Evolutionary conservation across 2,113 vertebrate genomes (phyloP).

Genomic region (Pelusios castaneus): DNA sequence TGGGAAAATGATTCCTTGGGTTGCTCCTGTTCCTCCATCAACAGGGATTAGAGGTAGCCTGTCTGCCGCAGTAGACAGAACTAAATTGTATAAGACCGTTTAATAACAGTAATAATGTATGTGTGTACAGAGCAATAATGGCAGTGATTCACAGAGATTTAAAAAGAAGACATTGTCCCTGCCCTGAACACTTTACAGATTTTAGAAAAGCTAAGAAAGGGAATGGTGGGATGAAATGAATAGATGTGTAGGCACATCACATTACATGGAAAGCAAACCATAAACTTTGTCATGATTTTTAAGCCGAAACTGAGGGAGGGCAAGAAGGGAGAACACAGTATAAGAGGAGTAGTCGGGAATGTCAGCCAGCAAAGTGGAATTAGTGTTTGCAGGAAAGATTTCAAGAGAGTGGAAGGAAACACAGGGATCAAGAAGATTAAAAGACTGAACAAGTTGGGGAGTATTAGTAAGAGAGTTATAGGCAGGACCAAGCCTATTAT

Average conservation of each 20-base stretch:
- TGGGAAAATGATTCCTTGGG: neutral
- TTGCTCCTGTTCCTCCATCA: neutral
- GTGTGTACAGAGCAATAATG: too few relatives aligned
- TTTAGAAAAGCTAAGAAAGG: neutral
- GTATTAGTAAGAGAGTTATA: neutral
- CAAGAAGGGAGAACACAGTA: neutral
- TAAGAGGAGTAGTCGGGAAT: neutral
- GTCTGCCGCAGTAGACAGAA: neutral
- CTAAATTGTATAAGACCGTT: neutral
- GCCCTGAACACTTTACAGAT: neutral
- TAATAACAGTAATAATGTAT: neutral
- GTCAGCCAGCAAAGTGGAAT: neutral
- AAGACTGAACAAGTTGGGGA: neutral
- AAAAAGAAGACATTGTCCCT: neutral
- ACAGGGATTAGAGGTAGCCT: neutral
- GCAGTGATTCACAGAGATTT: neutral
- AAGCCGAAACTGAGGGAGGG: neutral
- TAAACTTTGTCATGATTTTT: neutral
- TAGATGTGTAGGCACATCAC: neutral
- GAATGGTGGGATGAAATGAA: neutral
- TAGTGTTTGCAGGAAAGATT: rapidly evolving
- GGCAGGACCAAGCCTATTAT: neutral
- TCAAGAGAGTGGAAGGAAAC: neutral
- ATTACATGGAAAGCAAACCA: neutral
- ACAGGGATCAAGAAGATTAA: neutral